These are phyloP conservation scores for Anaspis maculata DNA, from an alignment of 2,888 invertebrate species.

Conservation along the genomic window DNA sequence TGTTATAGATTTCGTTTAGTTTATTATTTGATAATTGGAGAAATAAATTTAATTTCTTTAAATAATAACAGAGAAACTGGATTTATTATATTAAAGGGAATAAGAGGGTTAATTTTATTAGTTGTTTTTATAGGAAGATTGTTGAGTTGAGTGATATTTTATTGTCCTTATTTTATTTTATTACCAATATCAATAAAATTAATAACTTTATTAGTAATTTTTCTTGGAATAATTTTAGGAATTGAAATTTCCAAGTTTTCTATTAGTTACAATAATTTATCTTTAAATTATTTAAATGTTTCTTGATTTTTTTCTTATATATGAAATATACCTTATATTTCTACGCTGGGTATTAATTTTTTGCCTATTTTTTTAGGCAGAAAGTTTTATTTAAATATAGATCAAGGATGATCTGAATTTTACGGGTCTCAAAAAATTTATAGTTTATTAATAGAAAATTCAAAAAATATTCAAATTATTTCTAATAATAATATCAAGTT, in stretches of 20 bases:
- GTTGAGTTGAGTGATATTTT: slow-evolving; percentile 50
- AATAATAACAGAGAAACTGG: slow-evolving; percentile 47
- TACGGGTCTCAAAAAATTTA: slow-evolving; percentile 23
- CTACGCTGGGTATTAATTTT: slow-evolving; percentile 38
- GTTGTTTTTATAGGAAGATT: slow-evolving; percentile 48
- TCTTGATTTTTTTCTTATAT: slow-evolving; percentile 39
- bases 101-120: slow-evolving; percentile 42
- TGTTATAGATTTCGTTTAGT: slow-evolving; percentile 40
- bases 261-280: slow-evolving; percentile 40
- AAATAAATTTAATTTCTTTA: slow-evolving; percentile 44
- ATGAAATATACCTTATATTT: slow-evolving; percentile 47
- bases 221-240: slow-evolving; percentile 41
- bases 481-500: no score
- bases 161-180: slow-evolving; percentile 47
- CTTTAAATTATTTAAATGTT: slow-evolving; percentile 29
- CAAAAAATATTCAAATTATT: no score
- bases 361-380: slow-evolving; percentile 43
- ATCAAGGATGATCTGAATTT: slow-evolving; percentile 28
- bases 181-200: slow-evolving; percentile 47
- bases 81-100: slow-evolving; percentile 42
- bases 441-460: slow-evolving; percentile 3
- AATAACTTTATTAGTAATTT: slow-evolving; percentile 46
- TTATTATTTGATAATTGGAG: slow-evolving; percentile 49
- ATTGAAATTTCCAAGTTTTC: slow-evolving; percentile 43
- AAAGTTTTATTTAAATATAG: slow-evolving; percentile 39